Base-by-base conservation (phyloP, 2,888 invertebrate species). In the Diaperis boleti region DNA sequence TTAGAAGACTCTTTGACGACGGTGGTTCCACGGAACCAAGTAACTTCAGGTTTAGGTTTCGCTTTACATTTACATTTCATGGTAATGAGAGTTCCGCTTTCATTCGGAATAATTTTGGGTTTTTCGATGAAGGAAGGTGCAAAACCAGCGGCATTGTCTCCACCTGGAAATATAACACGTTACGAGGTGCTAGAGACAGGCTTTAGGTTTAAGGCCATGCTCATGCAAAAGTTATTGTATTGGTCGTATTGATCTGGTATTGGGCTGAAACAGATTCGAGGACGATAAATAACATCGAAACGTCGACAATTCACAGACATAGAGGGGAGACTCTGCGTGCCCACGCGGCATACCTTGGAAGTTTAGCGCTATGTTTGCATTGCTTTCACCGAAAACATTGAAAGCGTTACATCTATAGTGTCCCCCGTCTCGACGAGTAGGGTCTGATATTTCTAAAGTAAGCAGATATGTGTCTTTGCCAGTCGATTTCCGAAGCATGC, bases 291-390 rank as follows among this genome's bases (percentile, higher is more conserved):
- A 71, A 71, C 71, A 75, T 75, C 73, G 76, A 72, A 74, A 74
- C 73, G 74, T 75, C 59, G 45, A 54, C 47, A 59, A 59, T 59
- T 59, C 50, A 62, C 56, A 62, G 62, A 56, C 45, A 55, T 20
- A 52, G 52, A 44, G 63, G 52, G 45, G 33, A 52, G 52, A 45
- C 31, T 44, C 45, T 44, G 63, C 67, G 60, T 64, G 59, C 59
- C 57, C 45, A 42, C 57, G 65, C 75, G 69, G 72, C 85, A 88
- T 92, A 95, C 96, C 96, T 93, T 96, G 95, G 87, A 98, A 96
- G 85, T 99, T 99, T 80, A 99, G 92, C 81, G 98, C 96, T 86
- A 99, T 98, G 85, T 98, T 99, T 77, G 99, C 99, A 87, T 99
- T 99, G 86, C 97, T 97, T 88, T 99, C 98, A 83, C 99, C 99